These are phyloP conservation scores for Drosophila leonis DNA, from an alignment of 2,888 invertebrate species.

Conservation along the genomic window DNA sequence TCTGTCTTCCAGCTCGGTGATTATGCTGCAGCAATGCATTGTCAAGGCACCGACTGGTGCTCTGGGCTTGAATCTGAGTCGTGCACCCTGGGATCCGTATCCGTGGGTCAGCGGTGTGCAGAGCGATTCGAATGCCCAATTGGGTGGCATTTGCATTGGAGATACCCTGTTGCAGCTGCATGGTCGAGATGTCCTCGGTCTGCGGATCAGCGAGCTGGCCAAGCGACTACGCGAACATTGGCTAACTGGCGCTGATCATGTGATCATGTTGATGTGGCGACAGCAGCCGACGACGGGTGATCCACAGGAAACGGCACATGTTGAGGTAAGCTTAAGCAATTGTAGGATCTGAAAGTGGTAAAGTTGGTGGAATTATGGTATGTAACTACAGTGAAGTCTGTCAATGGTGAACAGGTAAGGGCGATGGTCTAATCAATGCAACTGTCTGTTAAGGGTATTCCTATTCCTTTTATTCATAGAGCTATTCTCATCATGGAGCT, in stretches of 20 bases:
- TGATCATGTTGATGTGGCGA: constrained; percentile 84
- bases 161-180: constrained; percentile 89
- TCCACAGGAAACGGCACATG: constrained; percentile 64
- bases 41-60: constrained; percentile 86
- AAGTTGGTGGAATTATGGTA: not conserved
- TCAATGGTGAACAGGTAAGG: not conserved
- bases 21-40: constrained; percentile 83
- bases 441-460: not conserved
- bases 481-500: not conserved
- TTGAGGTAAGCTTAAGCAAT: constrained; percentile 55
- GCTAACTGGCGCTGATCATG: constrained; percentile 80
- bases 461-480: not conserved
- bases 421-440: too few species aligned
- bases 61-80: constrained; percentile 90
- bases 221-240: constrained; percentile 81
- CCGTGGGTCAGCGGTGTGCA: constrained; percentile 91
- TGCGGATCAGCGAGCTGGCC: constrained; percentile 84
- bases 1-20: not conserved
- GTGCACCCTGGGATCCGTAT: constrained; percentile 93
- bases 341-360: not conserved
- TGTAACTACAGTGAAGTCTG: not conserved
- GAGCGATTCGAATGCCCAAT: constrained; percentile 87
- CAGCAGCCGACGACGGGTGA: constrained; percentile 67
- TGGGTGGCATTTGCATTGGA: constrained; percentile 89
- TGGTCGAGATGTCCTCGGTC: constrained; percentile 83